These are phyloP conservation scores for Brachyhypopomus occidentalis DNA, from an alignment of 2,113 vertebrate genomes.

Conservation along the genomic window DNA sequence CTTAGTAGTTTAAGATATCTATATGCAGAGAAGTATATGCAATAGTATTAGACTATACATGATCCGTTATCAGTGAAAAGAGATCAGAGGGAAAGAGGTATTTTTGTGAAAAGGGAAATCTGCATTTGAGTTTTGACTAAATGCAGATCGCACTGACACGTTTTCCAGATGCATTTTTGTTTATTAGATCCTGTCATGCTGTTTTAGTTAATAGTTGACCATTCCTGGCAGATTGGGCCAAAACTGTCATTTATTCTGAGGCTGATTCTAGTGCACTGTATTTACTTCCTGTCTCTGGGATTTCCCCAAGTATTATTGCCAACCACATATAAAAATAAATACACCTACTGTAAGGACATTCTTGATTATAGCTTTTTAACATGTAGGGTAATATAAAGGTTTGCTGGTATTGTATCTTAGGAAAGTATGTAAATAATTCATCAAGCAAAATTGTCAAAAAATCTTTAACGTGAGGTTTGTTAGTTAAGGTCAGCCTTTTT, in stretches of 20 bases:
- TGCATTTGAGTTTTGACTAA: constrained; percentile 8
- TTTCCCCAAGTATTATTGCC: not conserved
- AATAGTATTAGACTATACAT: too few relatives aligned
- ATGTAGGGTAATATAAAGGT: not conserved
- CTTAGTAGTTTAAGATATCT: too few relatives aligned
- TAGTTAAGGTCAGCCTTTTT: constrained; percentile 1
- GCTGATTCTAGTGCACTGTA: not conserved
- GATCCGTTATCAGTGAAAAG: too few relatives aligned
- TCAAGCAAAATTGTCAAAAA: not conserved
- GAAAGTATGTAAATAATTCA: not conserved
- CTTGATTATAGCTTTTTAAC: not conserved
- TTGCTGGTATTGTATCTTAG: not conserved
- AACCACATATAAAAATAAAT: not conserved
- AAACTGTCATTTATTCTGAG: constrained; percentile 52
- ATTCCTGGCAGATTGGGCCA: constrained; percentile 52
- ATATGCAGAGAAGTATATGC: too few relatives aligned
- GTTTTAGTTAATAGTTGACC: constrained; percentile 66
- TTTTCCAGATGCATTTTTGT: constrained; percentile 13
- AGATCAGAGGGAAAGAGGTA: too few relatives aligned
- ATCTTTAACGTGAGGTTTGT: not conserved
- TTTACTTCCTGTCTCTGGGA: not conserved
- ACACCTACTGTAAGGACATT: not conserved
- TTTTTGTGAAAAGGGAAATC: not conserved
- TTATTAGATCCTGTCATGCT: constrained; percentile 36
- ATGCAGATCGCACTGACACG: constrained; percentile 24